These are phyloP conservation scores for Macrocentrus cingulum DNA, from an alignment of 1,140 invertebrate genomes.

Conservation along the genomic window DNA sequence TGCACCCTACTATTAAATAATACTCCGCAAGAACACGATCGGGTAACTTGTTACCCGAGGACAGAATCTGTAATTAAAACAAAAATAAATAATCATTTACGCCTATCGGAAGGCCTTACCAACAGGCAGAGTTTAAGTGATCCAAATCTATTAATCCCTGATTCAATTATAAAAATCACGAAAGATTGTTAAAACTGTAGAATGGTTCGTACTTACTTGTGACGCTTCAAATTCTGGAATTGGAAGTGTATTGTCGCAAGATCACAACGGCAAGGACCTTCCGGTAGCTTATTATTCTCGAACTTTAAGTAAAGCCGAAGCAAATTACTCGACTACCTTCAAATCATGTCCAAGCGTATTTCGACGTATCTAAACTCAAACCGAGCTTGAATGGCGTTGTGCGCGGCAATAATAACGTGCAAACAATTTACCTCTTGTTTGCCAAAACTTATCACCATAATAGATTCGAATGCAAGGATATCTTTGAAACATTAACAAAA, in stretches of 20 bases:
- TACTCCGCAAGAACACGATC: constrained; percentile 14
- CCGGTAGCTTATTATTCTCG: constrained; percentile 32
- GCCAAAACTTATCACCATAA: constrained; percentile 36
- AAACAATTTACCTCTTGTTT: constrained; percentile 32
- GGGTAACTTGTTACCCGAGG: no score
- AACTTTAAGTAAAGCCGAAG: constrained; percentile 37
- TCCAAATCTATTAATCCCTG: no score
- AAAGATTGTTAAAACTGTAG: not conserved
- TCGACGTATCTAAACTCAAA: constrained; percentile 25
- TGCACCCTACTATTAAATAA: no score
- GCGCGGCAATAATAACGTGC: constrained; percentile 28
- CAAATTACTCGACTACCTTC: constrained; percentile 38
- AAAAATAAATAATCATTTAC: no score
- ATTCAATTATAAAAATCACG: no score
- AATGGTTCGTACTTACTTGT: constrained; percentile 25
- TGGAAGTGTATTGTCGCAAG: constrained; percentile 31
- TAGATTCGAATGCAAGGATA: constrained; percentile 35
- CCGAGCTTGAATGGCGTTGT: constrained; percentile 7
- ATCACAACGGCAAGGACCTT: constrained; percentile 18
- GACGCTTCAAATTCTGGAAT: constrained; percentile 29
- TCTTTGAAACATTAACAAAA: constrained; percentile 33
- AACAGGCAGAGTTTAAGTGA: no score
- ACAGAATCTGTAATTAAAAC: no score
- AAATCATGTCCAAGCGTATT: constrained; percentile 25
- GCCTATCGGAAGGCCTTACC: no score